Evolutionary conservation across 2,888 invertebrate genomes (phyloP).

Genomic region (Drosophila cracens): DNA sequence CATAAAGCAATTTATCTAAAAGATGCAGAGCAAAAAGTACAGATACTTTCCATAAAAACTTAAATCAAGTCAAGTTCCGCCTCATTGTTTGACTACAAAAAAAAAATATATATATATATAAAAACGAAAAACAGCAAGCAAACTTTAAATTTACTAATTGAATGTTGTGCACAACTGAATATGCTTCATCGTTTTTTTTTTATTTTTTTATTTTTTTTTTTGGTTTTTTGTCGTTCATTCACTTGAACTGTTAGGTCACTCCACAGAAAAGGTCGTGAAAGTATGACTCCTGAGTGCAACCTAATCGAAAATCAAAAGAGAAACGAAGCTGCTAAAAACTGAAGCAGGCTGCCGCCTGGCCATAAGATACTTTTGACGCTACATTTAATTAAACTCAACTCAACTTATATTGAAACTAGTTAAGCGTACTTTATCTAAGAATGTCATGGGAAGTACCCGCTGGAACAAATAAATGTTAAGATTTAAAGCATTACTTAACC

Average conservation of each 20-base stretch:
- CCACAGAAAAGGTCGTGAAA: slow-evolving; percentile 65
- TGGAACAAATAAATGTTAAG: background rate
- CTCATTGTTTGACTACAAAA: slow-evolving; percentile 59
- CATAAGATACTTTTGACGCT: slow-evolving; percentile 11
- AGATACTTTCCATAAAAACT: slow-evolving; percentile 60
- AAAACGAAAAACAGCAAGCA: slow-evolving; percentile 46
- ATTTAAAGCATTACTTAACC: slow-evolving; percentile 1
- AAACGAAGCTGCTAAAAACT: slow-evolving; percentile 52
- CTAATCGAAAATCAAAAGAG: slow-evolving; percentile 73
- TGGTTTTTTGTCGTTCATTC: slow-evolving; percentile 26
- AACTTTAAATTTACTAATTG: slow-evolving; percentile 74
- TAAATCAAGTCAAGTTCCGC: slow-evolving; percentile 70
- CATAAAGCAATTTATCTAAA: slow-evolving; percentile 37
- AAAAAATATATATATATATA: slow-evolving; percentile 1
- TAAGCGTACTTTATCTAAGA: background rate
- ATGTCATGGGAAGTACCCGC: background rate
- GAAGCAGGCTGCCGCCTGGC: slow-evolving; percentile 10
- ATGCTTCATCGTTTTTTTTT: slow-evolving; percentile 34
- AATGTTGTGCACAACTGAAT: slow-evolving; percentile 62
- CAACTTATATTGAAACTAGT: background rate
- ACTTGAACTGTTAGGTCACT: slow-evolving; percentile 63
- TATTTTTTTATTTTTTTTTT: background rate
- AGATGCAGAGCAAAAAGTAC: slow-evolving; percentile 49
- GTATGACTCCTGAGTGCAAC: slow-evolving; percentile 47
- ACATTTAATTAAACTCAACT: slow-evolving; percentile 11